These are phyloP conservation scores for Paedocypris sp. DNA, from an alignment of 2,113 vertebrate species.

Conservation along the genomic window DNA sequence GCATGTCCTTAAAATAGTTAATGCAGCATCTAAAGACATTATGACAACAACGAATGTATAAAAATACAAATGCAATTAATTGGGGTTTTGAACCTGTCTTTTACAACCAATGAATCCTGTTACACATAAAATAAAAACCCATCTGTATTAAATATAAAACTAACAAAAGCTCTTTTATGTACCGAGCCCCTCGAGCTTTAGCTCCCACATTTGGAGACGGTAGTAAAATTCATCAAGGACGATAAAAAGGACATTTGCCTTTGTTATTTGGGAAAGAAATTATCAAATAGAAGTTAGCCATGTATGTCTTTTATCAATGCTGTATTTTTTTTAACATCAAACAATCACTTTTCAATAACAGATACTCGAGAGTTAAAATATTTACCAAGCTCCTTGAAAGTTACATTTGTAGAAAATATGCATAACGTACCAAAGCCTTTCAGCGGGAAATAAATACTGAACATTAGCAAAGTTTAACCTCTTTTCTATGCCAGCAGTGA, in stretches of 20 bases:
- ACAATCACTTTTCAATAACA: background rate
- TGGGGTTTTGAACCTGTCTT: background rate
- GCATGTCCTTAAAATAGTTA: too few species aligned
- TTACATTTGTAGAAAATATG: too few species aligned
- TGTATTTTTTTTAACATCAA: background rate
- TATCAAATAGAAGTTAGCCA: too few species aligned
- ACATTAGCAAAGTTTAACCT: too few species aligned
- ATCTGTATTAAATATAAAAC: too few species aligned
- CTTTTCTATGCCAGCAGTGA: too few species aligned
- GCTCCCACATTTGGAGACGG: background rate
- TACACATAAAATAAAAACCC: background rate
- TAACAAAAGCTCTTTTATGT: background rate
- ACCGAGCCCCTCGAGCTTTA: background rate
- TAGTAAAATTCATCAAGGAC: background rate
- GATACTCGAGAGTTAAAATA: background rate
- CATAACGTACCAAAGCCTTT: too few species aligned
- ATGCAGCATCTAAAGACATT: background rate
- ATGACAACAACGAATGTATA: background rate
- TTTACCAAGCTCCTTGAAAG: too few species aligned
- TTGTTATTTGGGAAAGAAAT: background rate
- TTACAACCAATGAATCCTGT: background rate
- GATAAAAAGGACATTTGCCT: background rate
- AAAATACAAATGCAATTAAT: background rate
- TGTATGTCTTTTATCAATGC: too few species aligned
- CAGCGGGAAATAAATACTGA: too few species aligned